phyloP scores from a whole-genome alignment of 2,888 invertebrate species.

The Pogonocherus hispidulus region DNA sequence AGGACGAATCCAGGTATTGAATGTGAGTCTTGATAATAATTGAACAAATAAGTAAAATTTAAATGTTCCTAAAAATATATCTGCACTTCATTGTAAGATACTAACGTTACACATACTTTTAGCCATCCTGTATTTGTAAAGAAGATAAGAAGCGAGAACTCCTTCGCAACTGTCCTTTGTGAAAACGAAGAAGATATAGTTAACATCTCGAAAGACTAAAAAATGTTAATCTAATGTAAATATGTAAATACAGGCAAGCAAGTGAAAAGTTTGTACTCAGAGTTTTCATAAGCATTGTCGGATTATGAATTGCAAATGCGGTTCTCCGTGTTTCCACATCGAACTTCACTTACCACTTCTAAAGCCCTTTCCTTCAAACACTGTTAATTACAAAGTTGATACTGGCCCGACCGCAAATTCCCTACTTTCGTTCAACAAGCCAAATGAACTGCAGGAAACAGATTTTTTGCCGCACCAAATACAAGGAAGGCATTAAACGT shows the following conservation, averaged over 20 bases:
- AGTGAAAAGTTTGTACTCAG: constrained; percentile 22
- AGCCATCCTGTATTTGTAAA: too few species aligned
- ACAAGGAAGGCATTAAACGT: not conserved
- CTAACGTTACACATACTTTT: too few species aligned
- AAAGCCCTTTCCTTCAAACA: constrained; percentile 25
- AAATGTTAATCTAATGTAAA: constrained; percentile 27
- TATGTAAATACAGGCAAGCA: constrained; percentile 27
- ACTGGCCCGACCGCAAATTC: constrained; percentile 29
- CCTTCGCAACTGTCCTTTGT: too few species aligned
- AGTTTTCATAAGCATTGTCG: constrained; percentile 25
- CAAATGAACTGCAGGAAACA: constrained; percentile 3
- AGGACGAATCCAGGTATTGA: too few species aligned
- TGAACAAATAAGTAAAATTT: too few species aligned
- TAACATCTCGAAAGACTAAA: constrained; percentile 6
- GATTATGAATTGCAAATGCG: constrained; percentile 33
- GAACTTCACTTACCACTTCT: constrained; percentile 33
- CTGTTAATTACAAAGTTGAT: constrained; percentile 36
- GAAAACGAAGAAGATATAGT: constrained; percentile 7
- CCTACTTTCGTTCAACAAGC: constrained; percentile 18
- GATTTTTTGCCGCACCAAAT: constrained; percentile 1
- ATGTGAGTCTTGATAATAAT: too few species aligned
- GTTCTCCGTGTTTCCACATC: constrained; percentile 28
- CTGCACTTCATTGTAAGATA: too few species aligned
- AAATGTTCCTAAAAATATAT: too few species aligned
- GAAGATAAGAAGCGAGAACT: too few species aligned